Evolutionary conservation across 2,888 invertebrate species (phyloP).

Genomic region (Noctua fimbriata): DNA sequence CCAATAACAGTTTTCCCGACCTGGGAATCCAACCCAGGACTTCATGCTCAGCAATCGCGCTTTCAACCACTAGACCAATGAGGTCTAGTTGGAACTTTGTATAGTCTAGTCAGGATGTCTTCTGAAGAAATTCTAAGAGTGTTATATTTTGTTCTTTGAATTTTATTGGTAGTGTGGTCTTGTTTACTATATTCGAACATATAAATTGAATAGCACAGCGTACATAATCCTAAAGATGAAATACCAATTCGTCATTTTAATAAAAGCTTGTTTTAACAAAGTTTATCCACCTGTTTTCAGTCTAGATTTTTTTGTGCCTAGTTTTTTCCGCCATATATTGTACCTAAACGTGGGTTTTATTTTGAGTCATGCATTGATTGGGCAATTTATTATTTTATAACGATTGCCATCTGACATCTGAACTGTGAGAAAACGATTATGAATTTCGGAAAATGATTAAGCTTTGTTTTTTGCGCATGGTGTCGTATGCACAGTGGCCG

Average conservation of each 20-base stretch:
- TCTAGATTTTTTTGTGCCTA: constrained; percentile 6
- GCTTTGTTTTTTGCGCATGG: background rate
- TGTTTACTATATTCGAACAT: background rate
- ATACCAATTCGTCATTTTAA: background rate
- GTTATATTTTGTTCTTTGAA: background rate
- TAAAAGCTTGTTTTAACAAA: background rate
- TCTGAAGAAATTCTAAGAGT: accelerated
- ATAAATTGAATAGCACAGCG: background rate
- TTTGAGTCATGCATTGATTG: constrained; percentile 31
- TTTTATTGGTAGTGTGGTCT: background rate
- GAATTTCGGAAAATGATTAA: background rate
- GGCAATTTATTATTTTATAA: constrained; percentile 43
- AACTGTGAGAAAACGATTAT: constrained; percentile 24
- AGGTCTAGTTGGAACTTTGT: too few species aligned
- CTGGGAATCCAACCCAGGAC: too few species aligned
- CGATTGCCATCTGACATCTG: constrained; percentile 17
- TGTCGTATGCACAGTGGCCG: background rate
- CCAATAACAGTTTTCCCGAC: too few species aligned
- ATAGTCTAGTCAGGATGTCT: background rate
- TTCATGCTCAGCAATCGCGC: too few species aligned
- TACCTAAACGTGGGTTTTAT: constrained; percentile 20
- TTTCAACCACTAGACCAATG: too few species aligned
- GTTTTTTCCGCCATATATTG: background rate
- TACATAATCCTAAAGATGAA: background rate
- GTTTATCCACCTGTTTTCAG: constrained; percentile 2